Evolutionary conservation across 2,113 vertebrate genomes (phyloP), one percentile per base, ranked within the genome.

Genomic region (Desmodus rotundus): DNA sequence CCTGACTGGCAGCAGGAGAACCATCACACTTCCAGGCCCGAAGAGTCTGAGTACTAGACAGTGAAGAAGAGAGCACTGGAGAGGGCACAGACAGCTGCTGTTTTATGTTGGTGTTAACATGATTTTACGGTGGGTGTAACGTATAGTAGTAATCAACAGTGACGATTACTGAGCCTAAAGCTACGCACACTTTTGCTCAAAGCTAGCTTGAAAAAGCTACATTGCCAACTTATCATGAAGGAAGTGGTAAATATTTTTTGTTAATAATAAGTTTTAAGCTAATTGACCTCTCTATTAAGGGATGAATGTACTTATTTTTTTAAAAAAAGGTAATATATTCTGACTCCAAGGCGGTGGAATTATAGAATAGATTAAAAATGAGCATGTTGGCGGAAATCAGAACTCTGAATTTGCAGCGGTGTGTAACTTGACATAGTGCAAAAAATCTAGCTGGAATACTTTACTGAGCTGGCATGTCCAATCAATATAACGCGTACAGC

Each of bases 251-350:
- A 52, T 58, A 33, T 68, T 94, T 87, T 63, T 94, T 78, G 74
- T 68, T 38, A 31, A 31, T n/a, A 67, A 80, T 68, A 70, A 19
- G 4, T 83, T 89, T 96, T 84, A 87, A 93, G 56, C 1, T 84
- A 45, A 76, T 81, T 85, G 22, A 17, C 26, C 5, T 95, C 50
- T 61, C n/a, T 41, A 24, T n/a, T 89, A 74, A 73, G 13, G 6
- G 33, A 4, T 13, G 56, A 87, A 70, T 87, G 14, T 20, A 15
- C 76, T 86, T 28, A 24, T 28, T 61, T 65, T 73, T 76, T 20
- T 31, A 68, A 56, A 36, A 56, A 36, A 11, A 78, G 19, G 5
- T 22, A 87, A 74, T 88, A 74, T 52, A 65, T 68, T 63, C 7
- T 36, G 28, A 7, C 12, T 91, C 50, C 22, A 76, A 38, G 41